Conservation (phyloP, 2,888 invertebrate genomes). For the Conus canariensis region DNA sequence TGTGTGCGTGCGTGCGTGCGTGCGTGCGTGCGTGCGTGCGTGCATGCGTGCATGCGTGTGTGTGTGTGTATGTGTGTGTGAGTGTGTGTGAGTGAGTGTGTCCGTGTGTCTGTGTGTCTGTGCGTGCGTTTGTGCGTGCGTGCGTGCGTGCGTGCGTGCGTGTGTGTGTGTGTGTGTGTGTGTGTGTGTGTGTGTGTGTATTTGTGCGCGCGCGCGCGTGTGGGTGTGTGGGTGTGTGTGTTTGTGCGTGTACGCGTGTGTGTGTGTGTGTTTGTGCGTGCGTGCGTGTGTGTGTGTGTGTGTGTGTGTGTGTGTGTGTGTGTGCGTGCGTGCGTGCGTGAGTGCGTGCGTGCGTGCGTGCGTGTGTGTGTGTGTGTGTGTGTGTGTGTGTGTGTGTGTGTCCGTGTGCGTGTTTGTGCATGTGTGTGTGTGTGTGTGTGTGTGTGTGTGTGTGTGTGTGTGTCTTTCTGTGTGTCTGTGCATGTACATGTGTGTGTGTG, state of each 20-base stretch:
- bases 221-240: neutral
- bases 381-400: constrained; percentile 18
- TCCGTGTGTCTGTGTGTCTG: neutral
- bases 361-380: neutral
- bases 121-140: neutral
- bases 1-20: too few relatives aligned
- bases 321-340: neutral
- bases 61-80: too few relatives aligned
- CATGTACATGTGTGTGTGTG: too few relatives aligned
- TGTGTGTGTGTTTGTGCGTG: neutral
- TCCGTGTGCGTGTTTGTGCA: neutral
- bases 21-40: too few relatives aligned
- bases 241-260: neutral
- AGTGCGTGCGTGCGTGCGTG: neutral
- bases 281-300: neutral
- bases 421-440: neutral
- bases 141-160: neutral
- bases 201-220: neutral
- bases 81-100: neutral
- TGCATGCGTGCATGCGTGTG: too few relatives aligned
- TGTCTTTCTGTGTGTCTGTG: too few relatives aligned
- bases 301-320: neutral
- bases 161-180: constrained; percentile 2
- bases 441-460: neutral
- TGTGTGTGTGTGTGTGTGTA: neutral